Conservation (phyloP, 2,888 invertebrate species). For the Argynnis bischoffii region DNA sequence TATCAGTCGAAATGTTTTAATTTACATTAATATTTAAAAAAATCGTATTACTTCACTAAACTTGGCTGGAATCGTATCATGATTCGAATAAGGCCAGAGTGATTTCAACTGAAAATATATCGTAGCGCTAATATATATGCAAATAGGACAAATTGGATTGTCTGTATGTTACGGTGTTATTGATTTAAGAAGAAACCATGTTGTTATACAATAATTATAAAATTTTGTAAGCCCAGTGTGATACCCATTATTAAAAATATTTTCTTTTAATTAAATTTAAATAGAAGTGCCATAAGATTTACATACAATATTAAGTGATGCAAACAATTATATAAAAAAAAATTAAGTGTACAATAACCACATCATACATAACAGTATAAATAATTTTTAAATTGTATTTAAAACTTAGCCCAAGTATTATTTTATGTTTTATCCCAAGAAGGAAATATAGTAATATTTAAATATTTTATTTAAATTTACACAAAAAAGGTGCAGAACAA, state of each 20-base stretch:
- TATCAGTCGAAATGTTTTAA: slow-evolving; percentile 78
- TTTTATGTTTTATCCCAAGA: slow-evolving; percentile 11
- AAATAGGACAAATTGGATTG: slow-evolving; percentile 25
- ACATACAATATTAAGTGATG: too few relatives aligned
- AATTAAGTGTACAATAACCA: too few relatives aligned
- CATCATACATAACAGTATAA: too few relatives aligned
- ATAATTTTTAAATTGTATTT: too few relatives aligned
- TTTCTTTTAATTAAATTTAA: too few relatives aligned
- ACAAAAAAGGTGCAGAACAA: slow-evolving; percentile 1
- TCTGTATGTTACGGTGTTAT: slow-evolving; percentile 18
- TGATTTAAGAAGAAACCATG: slow-evolving; percentile 4
- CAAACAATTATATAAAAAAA: too few relatives aligned
- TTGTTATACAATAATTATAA: slow-evolving; percentile 7
- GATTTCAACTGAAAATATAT: slow-evolving; percentile 32
- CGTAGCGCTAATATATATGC: slow-evolving; percentile 26
- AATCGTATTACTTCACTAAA: slow-evolving; percentile 51
- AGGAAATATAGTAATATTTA: neutral
- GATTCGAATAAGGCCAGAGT: slow-evolving; percentile 70
- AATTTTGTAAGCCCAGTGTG: slow-evolving; percentile 23
- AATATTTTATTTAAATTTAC: too few relatives aligned
- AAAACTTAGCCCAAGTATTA: too few relatives aligned
- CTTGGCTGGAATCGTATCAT: slow-evolving; percentile 75
- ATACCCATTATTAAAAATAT: slow-evolving; percentile 8
- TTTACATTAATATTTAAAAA: slow-evolving; percentile 67
- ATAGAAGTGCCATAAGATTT: too few relatives aligned